phyloP scores from a whole-genome alignment of 2,797 vertebrate species.

The Chaunax sp. region DNA sequence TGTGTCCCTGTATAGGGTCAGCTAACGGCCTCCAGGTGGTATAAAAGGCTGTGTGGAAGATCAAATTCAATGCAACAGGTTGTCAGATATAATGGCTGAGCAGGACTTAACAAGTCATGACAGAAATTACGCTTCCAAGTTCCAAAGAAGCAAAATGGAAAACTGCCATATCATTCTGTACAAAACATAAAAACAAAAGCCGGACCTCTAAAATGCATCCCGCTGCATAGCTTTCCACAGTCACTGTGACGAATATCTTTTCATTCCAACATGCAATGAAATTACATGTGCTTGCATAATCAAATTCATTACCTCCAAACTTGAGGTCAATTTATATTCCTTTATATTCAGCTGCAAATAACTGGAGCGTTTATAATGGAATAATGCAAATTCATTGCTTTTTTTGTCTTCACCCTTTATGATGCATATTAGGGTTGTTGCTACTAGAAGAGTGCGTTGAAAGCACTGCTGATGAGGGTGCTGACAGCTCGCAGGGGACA shows the following conservation, averaged over 20 bases:
- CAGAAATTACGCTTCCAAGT: slow-evolving; percentile 21
- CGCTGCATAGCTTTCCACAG: slow-evolving; percentile 29
- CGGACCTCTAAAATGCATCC: slow-evolving; percentile 51
- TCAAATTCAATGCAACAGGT: slow-evolving; percentile 23
- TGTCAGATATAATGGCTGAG: slow-evolving; percentile 18
- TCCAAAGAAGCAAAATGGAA: neutral
- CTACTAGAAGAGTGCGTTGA: slow-evolving; percentile 26
- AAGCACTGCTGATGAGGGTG: slow-evolving; percentile 32
- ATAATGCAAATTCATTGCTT: slow-evolving; percentile 70
- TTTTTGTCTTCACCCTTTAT: slow-evolving; percentile 48
- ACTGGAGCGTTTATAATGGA: slow-evolving; percentile 73
- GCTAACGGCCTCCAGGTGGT: slow-evolving; percentile 1
- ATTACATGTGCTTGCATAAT: slow-evolving; percentile 68
- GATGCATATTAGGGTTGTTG: slow-evolving; percentile 44
- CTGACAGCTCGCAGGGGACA: slow-evolving; percentile 56
- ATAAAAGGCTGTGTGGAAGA: slow-evolving; percentile 13
- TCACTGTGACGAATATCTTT: slow-evolving; percentile 56
- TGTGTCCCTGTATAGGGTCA: neutral
- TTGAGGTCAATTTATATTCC: slow-evolving; percentile 73
- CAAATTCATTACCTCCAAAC: slow-evolving; percentile 73
- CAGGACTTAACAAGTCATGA: neutral
- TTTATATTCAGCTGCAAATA: slow-evolving; percentile 73
- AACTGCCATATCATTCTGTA: neutral
- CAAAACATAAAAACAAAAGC: slow-evolving; percentile 24
- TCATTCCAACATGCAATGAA: slow-evolving; percentile 72